Percentiles rank a stretch among this genome's conserved stretches.
Conservation (phyloP, 2,888 invertebrate species). For the Dione juno region DNA sequence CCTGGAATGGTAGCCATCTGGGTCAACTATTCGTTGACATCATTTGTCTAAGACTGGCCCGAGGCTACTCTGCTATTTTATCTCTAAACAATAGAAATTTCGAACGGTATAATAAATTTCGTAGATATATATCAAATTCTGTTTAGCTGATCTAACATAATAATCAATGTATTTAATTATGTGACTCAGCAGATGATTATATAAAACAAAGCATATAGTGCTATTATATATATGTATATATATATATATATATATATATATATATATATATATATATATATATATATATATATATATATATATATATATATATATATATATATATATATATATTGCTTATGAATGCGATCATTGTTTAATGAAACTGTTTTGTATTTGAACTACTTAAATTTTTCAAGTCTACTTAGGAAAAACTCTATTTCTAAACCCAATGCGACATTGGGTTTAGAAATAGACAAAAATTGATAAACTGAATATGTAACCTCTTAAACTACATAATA, state of each 20-base stretch:
- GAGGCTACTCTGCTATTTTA: slow-evolving; percentile 31
- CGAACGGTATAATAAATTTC: slow-evolving; percentile 31
- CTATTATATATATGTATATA: too few species aligned
- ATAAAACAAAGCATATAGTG: neutral
- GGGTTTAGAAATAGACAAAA: neutral
- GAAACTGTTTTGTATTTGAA: too few species aligned
- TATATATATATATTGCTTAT: too few species aligned
- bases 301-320: too few species aligned
- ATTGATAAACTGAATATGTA: neutral
- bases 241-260: too few species aligned
- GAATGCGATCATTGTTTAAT: too few species aligned
- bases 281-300: too few species aligned
- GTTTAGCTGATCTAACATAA: slow-evolving; percentile 13
- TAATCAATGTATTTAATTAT: slow-evolving; percentile 27
- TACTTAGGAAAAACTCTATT: too few species aligned
- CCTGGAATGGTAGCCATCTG: slow-evolving; percentile 32
- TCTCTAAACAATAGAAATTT: slow-evolving; percentile 33
- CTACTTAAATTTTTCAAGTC: too few species aligned
- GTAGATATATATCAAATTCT: slow-evolving; percentile 29
- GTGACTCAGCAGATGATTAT: neutral
- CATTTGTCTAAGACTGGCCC: slow-evolving; percentile 34
- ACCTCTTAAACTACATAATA: neutral
- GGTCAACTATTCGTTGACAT: slow-evolving; percentile 35
- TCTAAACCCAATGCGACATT: neutral
- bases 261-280: too few species aligned